phyloP scores from a whole-genome alignment of 53 echinoderm and acorn worm genomes.

The Hippasteria phrygiana region DNA sequence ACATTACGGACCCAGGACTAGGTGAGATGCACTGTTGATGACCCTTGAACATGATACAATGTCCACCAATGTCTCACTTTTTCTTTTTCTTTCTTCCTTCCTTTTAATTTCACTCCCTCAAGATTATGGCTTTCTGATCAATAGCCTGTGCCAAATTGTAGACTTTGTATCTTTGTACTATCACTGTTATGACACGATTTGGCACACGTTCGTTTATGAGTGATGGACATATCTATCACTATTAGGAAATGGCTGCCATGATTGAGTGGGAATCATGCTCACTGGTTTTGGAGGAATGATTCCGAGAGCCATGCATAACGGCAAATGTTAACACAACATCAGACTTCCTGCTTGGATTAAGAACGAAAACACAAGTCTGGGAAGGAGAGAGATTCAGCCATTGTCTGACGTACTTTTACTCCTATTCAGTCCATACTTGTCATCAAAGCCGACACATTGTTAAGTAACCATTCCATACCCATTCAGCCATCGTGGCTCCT shows the following conservation, averaged over 20 bases:
- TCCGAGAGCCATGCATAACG: conserved; percentile 53
- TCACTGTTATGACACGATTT: conserved; percentile 64
- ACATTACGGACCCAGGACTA: conserved; percentile 68
- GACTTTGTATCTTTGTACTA: conserved; percentile 64
- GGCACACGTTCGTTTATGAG: conserved; percentile 48
- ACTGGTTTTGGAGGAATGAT: conserved; percentile 64
- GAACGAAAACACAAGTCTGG: conserved; percentile 51
- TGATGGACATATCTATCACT: conserved; percentile 69
- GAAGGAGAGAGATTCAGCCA: not conserved
- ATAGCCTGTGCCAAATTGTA: conserved; percentile 49
- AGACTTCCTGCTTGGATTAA: conserved; percentile 63
- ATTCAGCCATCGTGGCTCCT: conserved; percentile 53
- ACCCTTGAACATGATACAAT: conserved; percentile 70
- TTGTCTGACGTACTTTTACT: conserved; percentile 55
- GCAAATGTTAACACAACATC: conserved; percentile 67
- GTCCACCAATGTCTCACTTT: conserved; percentile 54
- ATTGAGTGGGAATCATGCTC: conserved; percentile 67
- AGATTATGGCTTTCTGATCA: conserved; percentile 67
- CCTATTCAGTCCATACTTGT: conserved; percentile 25
- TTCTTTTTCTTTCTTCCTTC: conserved; percentile 19
- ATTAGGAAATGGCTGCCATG: conserved; percentile 67
- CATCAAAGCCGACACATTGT: conserved; percentile 54
- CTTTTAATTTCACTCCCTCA: conserved; percentile 55
- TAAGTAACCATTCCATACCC: conserved; percentile 60
- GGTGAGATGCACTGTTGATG: conserved; percentile 69